These are phyloP conservation scores for Chanos chanos DNA, from an alignment of 2,797 vertebrate genomes.

Conservation along the genomic window DNA sequence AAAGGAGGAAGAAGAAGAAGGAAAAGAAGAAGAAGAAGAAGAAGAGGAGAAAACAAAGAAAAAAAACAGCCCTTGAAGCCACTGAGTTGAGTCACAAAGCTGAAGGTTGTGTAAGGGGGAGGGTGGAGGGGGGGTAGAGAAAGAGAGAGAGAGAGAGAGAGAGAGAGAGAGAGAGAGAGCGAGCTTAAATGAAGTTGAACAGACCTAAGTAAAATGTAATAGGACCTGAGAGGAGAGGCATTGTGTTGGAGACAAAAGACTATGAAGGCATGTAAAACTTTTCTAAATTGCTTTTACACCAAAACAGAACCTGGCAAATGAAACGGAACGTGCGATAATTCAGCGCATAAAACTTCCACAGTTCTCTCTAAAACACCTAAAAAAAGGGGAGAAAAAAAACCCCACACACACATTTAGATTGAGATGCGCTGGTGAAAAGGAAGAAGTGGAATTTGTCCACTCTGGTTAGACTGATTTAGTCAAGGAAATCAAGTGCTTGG, in stretches of 20 bases:
- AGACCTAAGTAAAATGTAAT: background rate
- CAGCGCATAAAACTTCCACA: too few species aligned
- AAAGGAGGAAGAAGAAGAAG: slow-evolving; percentile 14
- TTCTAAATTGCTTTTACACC: background rate
- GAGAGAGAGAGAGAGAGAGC: background rate
- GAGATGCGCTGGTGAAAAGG: too few species aligned
- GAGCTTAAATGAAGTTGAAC: background rate
- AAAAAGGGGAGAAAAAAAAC: too few species aligned
- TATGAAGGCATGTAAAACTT: slow-evolving; percentile 11
- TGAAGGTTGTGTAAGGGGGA: slow-evolving; percentile 26
- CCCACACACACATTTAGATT: too few species aligned
- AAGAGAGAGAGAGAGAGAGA: background rate
- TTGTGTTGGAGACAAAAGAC: background rate
- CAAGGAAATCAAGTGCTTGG: too few species aligned
- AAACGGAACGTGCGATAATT: too few species aligned
- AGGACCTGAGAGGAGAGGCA: slow-evolving; percentile 2
- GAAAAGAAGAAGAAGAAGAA: background rate
- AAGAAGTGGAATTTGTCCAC: too few species aligned
- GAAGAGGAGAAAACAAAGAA: background rate
- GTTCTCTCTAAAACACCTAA: too few species aligned
- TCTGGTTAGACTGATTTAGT: too few species aligned
- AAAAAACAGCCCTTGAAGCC: slow-evolving; percentile 12
- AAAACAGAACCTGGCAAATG: too few species aligned
- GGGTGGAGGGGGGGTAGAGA: background rate
- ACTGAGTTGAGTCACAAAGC: slow-evolving; percentile 24